Conservation (phyloP, 64 coral and sea anemone genomes). For the Trachythela sp. region DNA sequence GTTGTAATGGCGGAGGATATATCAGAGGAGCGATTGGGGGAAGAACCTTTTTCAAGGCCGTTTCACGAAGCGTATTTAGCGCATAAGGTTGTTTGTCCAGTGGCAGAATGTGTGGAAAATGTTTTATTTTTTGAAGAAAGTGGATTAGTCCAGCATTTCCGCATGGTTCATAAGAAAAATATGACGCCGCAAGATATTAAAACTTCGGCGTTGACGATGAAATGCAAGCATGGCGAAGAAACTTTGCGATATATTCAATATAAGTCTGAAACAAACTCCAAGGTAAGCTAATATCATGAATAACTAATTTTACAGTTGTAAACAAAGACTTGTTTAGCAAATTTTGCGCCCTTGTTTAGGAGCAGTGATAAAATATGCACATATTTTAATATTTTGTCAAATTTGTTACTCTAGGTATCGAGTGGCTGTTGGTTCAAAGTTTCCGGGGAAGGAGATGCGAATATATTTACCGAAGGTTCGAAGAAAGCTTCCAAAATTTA, state of each 20-base stretch:
- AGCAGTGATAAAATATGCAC: background rate
- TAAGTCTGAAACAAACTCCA: background rate
- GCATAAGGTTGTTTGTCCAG: too few relatives aligned
- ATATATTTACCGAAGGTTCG: background rate
- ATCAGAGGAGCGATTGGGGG: too few relatives aligned
- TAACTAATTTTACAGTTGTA: too few relatives aligned
- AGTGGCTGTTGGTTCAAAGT: background rate
- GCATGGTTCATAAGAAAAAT: background rate
- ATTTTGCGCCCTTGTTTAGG: background rate
- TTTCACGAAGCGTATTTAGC: too few relatives aligned
- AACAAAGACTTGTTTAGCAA: background rate
- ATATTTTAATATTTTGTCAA: too few relatives aligned
- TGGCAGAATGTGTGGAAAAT: too few relatives aligned
- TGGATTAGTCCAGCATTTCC: background rate
- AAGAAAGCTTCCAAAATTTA: conserved; percentile 9
- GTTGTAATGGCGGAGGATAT: too few relatives aligned
- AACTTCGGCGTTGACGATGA: background rate
- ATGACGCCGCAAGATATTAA: background rate
- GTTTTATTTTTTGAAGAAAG: background rate
- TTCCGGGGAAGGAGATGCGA: background rate
- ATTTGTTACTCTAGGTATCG: background rate
- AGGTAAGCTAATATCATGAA: background rate
- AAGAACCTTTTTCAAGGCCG: too few relatives aligned
- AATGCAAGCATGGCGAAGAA: background rate
- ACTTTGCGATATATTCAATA: background rate